phyloP scores from a whole-genome alignment of 1,140 invertebrate species.

The Probaryconus sp. region DNA sequence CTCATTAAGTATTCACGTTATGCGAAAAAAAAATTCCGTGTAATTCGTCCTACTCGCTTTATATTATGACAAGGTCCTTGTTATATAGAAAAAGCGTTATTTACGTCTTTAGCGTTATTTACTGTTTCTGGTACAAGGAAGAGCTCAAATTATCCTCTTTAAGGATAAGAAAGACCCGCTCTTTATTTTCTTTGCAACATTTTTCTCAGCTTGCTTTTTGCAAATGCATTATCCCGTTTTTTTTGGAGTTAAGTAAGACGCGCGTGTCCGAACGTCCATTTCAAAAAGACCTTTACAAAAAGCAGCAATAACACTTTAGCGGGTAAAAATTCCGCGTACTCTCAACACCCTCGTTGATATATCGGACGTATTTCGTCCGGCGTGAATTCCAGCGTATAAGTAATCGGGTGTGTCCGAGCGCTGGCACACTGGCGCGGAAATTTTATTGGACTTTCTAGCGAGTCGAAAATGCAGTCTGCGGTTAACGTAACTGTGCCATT shows the following conservation, averaged over 20 bases:
- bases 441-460: slow-evolving; percentile 37
- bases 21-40: slow-evolving; percentile 1
- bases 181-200: too few species aligned
- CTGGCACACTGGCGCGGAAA: slow-evolving; percentile 18
- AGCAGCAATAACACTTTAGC: slow-evolving; percentile 4
- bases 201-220: not conserved
- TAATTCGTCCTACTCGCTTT: slow-evolving; percentile 13
- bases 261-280: not conserved
- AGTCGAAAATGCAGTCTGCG: slow-evolving; percentile 37
- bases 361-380: slow-evolving; percentile 20
- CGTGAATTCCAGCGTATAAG: slow-evolving; percentile 29
- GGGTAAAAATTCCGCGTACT: slow-evolving; percentile 1
- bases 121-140: too few species aligned
- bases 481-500: slow-evolving; percentile 29
- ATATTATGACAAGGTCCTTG: slow-evolving; percentile 1
- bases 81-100: not conserved
- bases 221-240: not conserved
- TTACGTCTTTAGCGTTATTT: too few species aligned
- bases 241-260: too few species aligned
- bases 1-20: slow-evolving; percentile 24
- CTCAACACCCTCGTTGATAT: not conserved
- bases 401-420: slow-evolving; percentile 15
- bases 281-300: not conserved
- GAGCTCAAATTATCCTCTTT: too few species aligned
- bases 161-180: too few species aligned